Base-by-base conservation (phyloP, 2,113 vertebrate species). In the Mystacornis crossleyi region DNA sequence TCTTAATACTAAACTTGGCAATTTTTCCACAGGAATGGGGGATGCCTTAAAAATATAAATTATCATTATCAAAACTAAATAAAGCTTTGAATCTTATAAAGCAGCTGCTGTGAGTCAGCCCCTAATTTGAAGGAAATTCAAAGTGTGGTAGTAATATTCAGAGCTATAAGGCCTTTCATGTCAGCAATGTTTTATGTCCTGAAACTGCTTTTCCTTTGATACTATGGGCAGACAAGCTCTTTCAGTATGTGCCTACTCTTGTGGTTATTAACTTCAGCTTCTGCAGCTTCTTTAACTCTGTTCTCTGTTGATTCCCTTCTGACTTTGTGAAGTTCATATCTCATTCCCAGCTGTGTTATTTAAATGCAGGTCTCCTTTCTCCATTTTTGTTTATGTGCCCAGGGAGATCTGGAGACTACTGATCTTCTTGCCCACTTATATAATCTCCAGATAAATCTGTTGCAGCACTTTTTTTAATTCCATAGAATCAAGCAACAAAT, bases 41-140 rank as follows among this genome's bases (percentile, higher is more conserved):
- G 14, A 61, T 80, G 57, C 31, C 61, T 81, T 87, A 43, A 88
- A 73, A 83, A 81, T 45, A 38, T 54, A 34, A 15, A 47, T 67
- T 64, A 67, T 31, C 33, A n/a, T 72, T 93, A 81, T 57, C 38
- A 64, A 79, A 90, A 75, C 31, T 57, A 75, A 93, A 87, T 64
- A 80, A 77, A 82, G 36, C n/a, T 80, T 75, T 91, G 53, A 75
- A 40, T 94, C 31, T 85, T 94, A 61, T 48, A 85, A 79, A 94
- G 43, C 61, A 79, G 29, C 47, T 4, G 1, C 58, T 72, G 48
- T 18, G 25, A 90, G 66, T 74, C 65, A 71, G 18, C 18, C n/a
- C 6, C 33, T 64, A 58, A 81, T 85, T 85, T 57, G 51, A 58
- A 80, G 38, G 48, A 87, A 74, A 94, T 81, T 81, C 12, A 24